A percentile compares a stretch with the other conserved stretches of the same genome.
phyloP scores from a whole-genome alignment of 2,797 vertebrate species.

The Luscinia luscinia region DNA sequence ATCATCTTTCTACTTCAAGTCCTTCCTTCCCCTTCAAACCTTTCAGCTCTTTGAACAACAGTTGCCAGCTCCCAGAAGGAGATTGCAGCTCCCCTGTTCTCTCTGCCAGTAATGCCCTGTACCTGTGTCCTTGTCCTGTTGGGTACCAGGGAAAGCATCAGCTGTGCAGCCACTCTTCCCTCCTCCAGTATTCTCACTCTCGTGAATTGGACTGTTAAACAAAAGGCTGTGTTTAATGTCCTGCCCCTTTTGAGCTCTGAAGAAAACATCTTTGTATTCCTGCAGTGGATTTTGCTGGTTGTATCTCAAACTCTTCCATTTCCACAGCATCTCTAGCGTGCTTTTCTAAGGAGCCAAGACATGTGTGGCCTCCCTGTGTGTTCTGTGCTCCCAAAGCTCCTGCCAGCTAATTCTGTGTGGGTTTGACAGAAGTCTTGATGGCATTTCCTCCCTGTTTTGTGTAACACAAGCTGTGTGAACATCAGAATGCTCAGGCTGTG shows the following conservation, averaged over 20 bases:
- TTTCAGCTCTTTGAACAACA: not conserved
- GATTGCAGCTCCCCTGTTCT: not conserved
- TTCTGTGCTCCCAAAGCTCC: not conserved
- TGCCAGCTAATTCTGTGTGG: not conserved
- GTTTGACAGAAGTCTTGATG: not conserved
- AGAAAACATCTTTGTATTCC: not conserved
- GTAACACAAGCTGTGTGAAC: not conserved
- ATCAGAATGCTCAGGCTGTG: fast-evolving
- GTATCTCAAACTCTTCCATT: not conserved
- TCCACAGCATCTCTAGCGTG: not conserved
- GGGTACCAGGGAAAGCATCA: not conserved
- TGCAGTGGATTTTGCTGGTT: not conserved
- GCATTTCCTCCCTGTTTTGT: not conserved
- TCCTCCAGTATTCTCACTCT: not conserved
- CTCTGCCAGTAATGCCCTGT: not conserved
- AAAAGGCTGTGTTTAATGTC: not conserved
- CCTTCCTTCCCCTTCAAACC: not conserved
- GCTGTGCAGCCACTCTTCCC: not conserved
- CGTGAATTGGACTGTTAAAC: not conserved
- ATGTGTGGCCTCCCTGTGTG: not conserved
- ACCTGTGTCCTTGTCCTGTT: not conserved
- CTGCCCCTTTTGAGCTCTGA: not conserved
- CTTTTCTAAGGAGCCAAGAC: not conserved
- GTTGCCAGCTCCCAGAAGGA: fast-evolving
- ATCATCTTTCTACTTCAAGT: not conserved